Evolutionary conservation across 1,140 invertebrate species (phyloP), one percentile per base, ranked within the genome.

Genomic region (Heliothis subflexa): DNA sequence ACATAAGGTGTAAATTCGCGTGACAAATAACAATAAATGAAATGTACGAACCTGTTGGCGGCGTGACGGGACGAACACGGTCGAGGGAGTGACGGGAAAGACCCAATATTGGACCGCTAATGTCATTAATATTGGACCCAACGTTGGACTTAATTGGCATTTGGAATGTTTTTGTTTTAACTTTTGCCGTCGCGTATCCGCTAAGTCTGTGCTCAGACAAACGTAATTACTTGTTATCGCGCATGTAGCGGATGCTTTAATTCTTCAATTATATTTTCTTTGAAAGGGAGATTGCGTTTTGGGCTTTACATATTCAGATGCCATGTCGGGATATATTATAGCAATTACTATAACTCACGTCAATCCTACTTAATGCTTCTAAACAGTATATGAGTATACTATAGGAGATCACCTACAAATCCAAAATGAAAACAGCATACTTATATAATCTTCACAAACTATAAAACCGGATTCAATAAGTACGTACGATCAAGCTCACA

Each of bases 1-100:
- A 50, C 13, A 84, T 88, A 87, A 81, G 83, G 85, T 82, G 61
- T 70, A 81, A 72, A 81, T 78, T 88, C 47, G 85, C 79, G 80
- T 85, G 83, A 49, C 70, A 62, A 55, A 40, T 28, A 54, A 73
- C 45, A 71, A 62, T 55, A 83, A 80, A 80, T 81, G 12, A 57
- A 52, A 40, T 76, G 79, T 84, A 89, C 88, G 79, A 88, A 89
- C 88, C 87, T 86, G 82, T 71, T 57, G 54, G 81, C 88, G 83
- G 84, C 87, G 86, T 85, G 82, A 86, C 84, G 85, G 85, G 78
- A 84, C 88, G 87, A 79, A 78, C 81, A 86, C 87, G 84, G 78
- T 78, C 83, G 79, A 80, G 79, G 86, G 84, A 91, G 88, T 89
- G 88, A 90, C 86, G 85, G 84, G 83, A 85, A 82, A 83, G 78